These are phyloP conservation scores for Apodemia hepburni DNA, from an alignment of 2,888 invertebrate species.

Conservation along the genomic window DNA sequence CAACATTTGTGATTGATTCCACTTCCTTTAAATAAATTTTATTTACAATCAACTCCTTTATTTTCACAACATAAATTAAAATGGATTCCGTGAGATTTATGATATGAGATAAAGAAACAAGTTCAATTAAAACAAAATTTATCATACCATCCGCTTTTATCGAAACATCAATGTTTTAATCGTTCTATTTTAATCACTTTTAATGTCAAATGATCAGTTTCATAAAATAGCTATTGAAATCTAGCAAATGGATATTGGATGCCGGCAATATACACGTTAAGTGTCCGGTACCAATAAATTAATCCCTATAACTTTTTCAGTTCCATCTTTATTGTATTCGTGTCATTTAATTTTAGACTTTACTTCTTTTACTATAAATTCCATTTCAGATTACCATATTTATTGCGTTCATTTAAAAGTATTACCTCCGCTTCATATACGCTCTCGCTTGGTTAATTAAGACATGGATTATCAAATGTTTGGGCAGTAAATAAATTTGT, in stretches of 20 bases:
- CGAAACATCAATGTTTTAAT: conserved; percentile 23
- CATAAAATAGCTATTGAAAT: conserved; percentile 10
- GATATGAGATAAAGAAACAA: conserved; percentile 33
- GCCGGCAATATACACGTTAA: conserved; percentile 71
- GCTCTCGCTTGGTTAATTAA: conserved; percentile 77
- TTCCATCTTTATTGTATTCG: conserved; percentile 17
- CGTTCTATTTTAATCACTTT: conserved; percentile 13
- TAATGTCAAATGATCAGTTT: conserved; percentile 16
- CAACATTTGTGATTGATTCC: conserved; percentile 72
- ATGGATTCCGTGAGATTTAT: conserved; percentile 47
- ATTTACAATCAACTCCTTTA: background rate
- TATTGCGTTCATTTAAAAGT: conserved; percentile 25
- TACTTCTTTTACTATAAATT: conserved; percentile 25
- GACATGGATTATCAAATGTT: conserved; percentile 79
- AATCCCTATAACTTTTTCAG: conserved; percentile 31
- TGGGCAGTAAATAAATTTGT: conserved; percentile 77
- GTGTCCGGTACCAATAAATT: conserved; percentile 49
- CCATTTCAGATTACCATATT: conserved; percentile 22
- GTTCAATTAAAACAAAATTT: conserved; percentile 55
- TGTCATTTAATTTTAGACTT: background rate
- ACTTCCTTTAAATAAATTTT: conserved; percentile 47
- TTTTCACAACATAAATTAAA: conserved; percentile 49
- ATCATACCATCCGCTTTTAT: conserved; percentile 34
- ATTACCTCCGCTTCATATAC: conserved; percentile 36
- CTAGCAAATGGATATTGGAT: conserved; percentile 67